phyloP scores from a whole-genome alignment of 2,888 invertebrate genomes.

The Zaprionus bogoriensis region DNA sequence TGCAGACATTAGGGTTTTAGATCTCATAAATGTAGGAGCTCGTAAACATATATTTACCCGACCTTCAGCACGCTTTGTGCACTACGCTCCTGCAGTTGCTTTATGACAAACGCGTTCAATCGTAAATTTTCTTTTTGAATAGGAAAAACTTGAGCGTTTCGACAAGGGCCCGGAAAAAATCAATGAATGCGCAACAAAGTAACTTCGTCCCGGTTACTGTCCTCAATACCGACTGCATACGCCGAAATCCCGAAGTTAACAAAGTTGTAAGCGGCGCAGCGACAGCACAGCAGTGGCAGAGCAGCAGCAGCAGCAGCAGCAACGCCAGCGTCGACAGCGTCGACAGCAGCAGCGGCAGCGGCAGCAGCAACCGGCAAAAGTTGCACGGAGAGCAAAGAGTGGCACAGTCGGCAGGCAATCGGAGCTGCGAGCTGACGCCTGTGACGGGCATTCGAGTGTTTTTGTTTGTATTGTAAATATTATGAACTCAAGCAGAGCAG shows the following conservation, averaged over 20 bases:
- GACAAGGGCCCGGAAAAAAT: conserved; percentile 62
- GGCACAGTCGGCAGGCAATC: conserved; percentile 12
- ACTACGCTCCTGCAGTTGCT: no score
- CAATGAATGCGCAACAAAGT: conserved; percentile 79
- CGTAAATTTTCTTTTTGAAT: conserved; percentile 11
- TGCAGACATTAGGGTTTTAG: no score
- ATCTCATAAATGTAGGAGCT: no score
- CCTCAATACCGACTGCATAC: conserved; percentile 74
- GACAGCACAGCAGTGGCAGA: conserved; percentile 8
- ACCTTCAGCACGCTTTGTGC: no score
- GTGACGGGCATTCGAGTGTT: conserved; percentile 15
- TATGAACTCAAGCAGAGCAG: conserved; percentile 25
- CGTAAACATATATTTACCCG: no score
- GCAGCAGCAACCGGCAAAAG: conserved; percentile 44
- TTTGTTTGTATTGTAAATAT: conserved; percentile 64
- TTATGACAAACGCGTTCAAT: background rate
- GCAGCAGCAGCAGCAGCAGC: conserved; percentile 3
- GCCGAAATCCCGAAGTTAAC: conserved; percentile 71
- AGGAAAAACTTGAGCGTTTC: conserved; percentile 13
- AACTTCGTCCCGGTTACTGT: conserved; percentile 79
- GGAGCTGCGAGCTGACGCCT: conserved; percentile 18
- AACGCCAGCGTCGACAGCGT: background rate
- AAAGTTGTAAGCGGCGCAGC: conserved; percentile 67
- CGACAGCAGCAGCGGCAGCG: conserved; percentile 9
- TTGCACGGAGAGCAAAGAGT: conserved; percentile 46